phyloP scores from a whole-genome alignment of 2,113 vertebrate genomes.

The Spilogale gracilis region DNA sequence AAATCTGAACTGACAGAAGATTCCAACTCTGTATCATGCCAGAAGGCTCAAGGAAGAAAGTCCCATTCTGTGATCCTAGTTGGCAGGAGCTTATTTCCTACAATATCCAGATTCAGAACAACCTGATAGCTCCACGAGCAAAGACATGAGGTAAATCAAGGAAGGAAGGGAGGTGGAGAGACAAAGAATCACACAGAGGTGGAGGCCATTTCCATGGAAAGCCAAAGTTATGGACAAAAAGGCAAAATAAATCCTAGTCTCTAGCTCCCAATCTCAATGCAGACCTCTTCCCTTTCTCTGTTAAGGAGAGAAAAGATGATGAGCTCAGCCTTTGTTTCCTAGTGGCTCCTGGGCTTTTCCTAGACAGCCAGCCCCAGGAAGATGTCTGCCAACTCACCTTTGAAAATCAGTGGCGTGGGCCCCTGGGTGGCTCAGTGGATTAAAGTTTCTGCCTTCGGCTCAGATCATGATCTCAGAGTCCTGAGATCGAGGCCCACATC shows the following conservation, averaged over 20 bases:
- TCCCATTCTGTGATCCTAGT: neutral
- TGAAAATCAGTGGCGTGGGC: neutral
- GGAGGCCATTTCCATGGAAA: constrained; percentile 2
- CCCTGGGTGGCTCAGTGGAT: no score
- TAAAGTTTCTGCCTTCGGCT: no score
- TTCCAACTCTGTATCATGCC: constrained; percentile 69
- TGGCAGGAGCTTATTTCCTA: constrained; percentile 60
- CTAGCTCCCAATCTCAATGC: neutral
- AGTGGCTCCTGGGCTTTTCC: neutral
- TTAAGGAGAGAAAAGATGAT: neutral
- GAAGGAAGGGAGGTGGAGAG: neutral
- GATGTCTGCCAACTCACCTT: neutral
- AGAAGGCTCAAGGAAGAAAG: constrained; percentile 70
- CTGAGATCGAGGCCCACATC: no score
- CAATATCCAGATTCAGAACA: constrained; percentile 36
- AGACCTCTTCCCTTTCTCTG: neutral
- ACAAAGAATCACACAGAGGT: constrained; percentile 33
- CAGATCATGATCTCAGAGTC: no score
- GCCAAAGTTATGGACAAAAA: neutral
- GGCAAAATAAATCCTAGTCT: neutral
- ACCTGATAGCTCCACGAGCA: constrained; percentile 1
- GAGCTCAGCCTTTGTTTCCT: constrained; percentile 4
- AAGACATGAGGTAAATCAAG: neutral
- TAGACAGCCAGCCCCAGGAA: neutral
- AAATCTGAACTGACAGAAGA: constrained; percentile 78